A percentile compares a stretch with the other conserved stretches of the same genome.
phyloP scores from a whole-genome alignment of 2,797 vertebrate species.

The Epinephelus coioides region DNA sequence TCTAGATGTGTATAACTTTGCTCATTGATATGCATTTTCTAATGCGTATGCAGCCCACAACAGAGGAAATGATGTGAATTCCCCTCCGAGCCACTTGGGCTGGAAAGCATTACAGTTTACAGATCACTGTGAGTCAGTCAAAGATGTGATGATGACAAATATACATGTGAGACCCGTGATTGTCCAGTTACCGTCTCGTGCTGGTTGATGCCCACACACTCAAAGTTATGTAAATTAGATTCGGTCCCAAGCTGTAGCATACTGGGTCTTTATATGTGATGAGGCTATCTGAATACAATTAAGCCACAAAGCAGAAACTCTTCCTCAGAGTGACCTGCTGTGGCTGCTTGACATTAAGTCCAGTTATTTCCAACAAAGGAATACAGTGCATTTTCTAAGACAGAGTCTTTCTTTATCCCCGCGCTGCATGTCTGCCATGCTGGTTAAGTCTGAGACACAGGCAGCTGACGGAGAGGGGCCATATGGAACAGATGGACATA shows the following conservation, averaged over 20 bases:
- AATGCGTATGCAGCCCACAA: neutral
- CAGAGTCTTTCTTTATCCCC: constrained; percentile 52
- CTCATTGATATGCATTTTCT: constrained; percentile 18
- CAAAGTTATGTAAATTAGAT: constrained; percentile 63
- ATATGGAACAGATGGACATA: constrained; percentile 74
- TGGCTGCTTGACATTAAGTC: constrained; percentile 42
- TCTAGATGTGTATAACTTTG: neutral
- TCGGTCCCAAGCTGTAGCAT: constrained; percentile 20
- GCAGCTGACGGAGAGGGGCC: constrained; percentile 55
- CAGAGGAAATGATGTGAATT: constrained; percentile 30
- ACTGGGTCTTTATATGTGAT: constrained; percentile 34
- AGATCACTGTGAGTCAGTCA: constrained; percentile 33
- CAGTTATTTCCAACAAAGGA: constrained; percentile 61
- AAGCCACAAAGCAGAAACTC: constrained; percentile 24
- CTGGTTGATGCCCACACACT: constrained; percentile 50
- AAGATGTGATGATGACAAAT: constrained; percentile 50
- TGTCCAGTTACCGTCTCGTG: constrained; percentile 34
- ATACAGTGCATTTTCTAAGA: constrained; percentile 52
- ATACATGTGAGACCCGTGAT: constrained; percentile 19
- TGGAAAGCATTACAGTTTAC: constrained; percentile 16
- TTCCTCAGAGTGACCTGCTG: constrained; percentile 40
- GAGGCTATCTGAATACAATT: constrained; percentile 58
- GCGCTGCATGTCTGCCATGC: constrained; percentile 42
- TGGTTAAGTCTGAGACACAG: constrained; percentile 35
- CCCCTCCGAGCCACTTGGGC: neutral